Base-by-base conservation (phyloP, 2,888 invertebrate species). In the Didymodactylos carnosus region DNA sequence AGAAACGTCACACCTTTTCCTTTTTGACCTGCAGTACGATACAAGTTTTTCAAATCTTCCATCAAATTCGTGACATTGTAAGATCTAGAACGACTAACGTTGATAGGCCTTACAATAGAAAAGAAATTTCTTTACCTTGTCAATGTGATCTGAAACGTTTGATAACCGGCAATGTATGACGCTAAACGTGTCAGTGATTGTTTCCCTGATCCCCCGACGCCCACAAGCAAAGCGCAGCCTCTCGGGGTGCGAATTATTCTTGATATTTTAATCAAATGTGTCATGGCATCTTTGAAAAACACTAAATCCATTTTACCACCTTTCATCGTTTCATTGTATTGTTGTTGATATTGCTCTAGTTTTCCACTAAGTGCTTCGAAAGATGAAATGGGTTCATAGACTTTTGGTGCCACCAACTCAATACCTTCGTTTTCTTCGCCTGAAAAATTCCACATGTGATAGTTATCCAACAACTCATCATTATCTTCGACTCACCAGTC, bases 1-100 rank as follows among this genome's bases (percentile, higher is more conserved):
- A 95, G 90, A 82, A 95, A 95, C 1, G 94, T 92, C 19, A 94
- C 94, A 19, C 95, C 94, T 84, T 94, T 94, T 39, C 94, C 94
- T 83, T 94, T 84, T 89, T 91, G 90, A 14, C 95, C 95, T 80
- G 94, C 94, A 0, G 91, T 90, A 77, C 93, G 87, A 82, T 94
- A 95, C 40, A 95, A 85, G 71, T 90, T 87, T 84, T 94, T 94
- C 23, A 95, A 85, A 83, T 95, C 95, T 84, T 95, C 95, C 78
- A 95, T 85, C 80, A 95, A 91, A 83, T 95, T 95, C n/a, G 90
- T 89, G 27, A 92, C 89, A 82, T 94, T 94, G 84, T 95, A 95
- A 0, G 93, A 94, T 79, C 87, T 86, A 71, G 4, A 6, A 75
- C 72, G 16, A 51, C 0, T 27, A 16, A 39, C 27, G 11, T 41